Conservation (phyloP, 1,140 invertebrate species). For the Tetranychus urticae region DNA sequence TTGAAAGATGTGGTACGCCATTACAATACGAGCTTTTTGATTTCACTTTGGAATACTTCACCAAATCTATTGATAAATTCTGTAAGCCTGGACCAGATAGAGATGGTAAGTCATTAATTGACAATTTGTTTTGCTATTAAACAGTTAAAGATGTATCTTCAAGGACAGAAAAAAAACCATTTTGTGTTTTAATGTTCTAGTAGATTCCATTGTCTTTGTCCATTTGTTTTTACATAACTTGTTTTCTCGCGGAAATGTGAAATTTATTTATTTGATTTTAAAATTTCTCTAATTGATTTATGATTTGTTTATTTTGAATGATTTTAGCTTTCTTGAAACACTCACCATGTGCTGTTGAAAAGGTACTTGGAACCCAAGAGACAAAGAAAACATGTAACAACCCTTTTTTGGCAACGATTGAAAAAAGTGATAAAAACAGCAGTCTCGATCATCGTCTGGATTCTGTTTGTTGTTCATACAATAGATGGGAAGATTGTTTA, state of each 20-base stretch:
- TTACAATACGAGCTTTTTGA: conserved; percentile 15
- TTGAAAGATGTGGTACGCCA: conserved; percentile 14
- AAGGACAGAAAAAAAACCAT: too few relatives aligned
- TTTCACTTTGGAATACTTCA: conserved; percentile 12
- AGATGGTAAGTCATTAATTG: neutral
- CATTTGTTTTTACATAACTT: too few relatives aligned
- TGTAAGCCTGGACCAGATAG: conserved; percentile 7
- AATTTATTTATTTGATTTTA: too few relatives aligned
- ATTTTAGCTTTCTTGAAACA: too few relatives aligned
- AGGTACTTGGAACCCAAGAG: conserved; percentile 3
- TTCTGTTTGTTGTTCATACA: conserved; percentile 9
- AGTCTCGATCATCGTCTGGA: conserved; percentile 2
- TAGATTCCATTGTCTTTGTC: too few relatives aligned
- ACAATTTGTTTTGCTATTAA: too few relatives aligned
- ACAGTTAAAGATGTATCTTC: too few relatives aligned
- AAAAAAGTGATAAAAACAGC: conserved; percentile 1
- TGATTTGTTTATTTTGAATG: too few relatives aligned
- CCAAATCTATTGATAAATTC: conserved; percentile 12
- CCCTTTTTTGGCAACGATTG: conserved; percentile 6
- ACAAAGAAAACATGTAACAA: conserved; percentile 8
- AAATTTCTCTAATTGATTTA: too few relatives aligned
- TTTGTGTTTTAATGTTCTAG: too few relatives aligned
- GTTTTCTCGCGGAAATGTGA: too few relatives aligned
- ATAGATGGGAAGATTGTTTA: conserved; percentile 6
- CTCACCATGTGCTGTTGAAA: neutral